Evolutionary conservation across 2,888 invertebrate genomes (phyloP).

Genomic region (Crioceris asparagi): DNA sequence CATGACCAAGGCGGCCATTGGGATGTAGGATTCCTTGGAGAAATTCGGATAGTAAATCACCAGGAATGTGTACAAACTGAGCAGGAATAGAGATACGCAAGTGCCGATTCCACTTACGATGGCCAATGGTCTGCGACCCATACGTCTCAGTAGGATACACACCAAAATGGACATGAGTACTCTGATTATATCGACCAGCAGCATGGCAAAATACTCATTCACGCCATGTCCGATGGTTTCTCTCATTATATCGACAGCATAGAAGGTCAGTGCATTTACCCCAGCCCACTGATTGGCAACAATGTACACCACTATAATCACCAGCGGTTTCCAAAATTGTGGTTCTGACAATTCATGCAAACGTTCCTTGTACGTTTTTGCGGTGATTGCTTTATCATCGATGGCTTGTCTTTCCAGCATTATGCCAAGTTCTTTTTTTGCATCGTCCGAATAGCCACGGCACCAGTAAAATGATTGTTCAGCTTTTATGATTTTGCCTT

Average conservation of each 20-base stretch:
- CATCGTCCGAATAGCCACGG: constrained; percentile 44
- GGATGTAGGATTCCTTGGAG: constrained; percentile 23
- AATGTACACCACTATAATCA: constrained; percentile 54
- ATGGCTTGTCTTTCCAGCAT: constrained; percentile 38
- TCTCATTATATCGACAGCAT: constrained; percentile 56
- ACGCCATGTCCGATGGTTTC: constrained; percentile 49
- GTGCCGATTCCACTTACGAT: constrained; percentile 54
- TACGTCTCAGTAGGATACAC: constrained; percentile 50
- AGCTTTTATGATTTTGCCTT: constrained; percentile 47
- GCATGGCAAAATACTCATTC: constrained; percentile 55
- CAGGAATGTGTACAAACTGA: constrained; percentile 20
- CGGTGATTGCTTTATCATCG: neutral
- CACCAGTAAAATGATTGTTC: constrained; percentile 48
- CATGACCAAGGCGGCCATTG: constrained; percentile 41
- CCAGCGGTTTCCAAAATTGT: constrained; percentile 47
- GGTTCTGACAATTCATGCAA: constrained; percentile 35
- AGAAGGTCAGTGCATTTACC: constrained; percentile 60
- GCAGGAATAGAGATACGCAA: constrained; percentile 41
- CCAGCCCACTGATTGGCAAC: constrained; percentile 60
- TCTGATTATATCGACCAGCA: constrained; percentile 53
- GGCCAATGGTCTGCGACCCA: constrained; percentile 53
- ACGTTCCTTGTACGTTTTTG: neutral
- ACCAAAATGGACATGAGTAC: constrained; percentile 51
- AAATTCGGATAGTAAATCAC: constrained; percentile 16
- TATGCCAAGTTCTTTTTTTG: constrained; percentile 41